A percentile compares a stretch with the other conserved stretches of the same genome.
Evolutionary conservation across 2,888 invertebrate species (phyloP).

Genomic region (Chrysomela aeneicollis): DNA sequence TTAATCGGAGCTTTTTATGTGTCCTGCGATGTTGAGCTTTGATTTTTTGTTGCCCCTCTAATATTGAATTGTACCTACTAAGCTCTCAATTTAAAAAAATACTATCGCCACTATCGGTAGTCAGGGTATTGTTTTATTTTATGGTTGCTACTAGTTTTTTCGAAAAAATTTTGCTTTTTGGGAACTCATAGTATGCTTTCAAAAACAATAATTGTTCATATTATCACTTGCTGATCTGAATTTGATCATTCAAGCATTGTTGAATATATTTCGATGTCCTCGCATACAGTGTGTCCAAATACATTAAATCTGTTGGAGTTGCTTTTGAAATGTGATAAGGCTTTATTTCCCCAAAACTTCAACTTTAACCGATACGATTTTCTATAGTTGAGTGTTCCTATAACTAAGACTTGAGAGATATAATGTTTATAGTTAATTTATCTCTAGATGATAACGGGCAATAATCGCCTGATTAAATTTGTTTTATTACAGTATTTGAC

Average conservation of each 20-base stretch:
- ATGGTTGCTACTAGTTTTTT: too few species aligned
- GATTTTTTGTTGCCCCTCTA: too few species aligned
- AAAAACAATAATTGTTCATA: too few species aligned
- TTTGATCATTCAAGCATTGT: too few species aligned
- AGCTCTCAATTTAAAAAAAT: neutral
- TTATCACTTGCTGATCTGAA: too few species aligned
- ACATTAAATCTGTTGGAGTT: too few species aligned
- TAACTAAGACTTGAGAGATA: constrained; percentile 33
- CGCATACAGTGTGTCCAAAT: too few species aligned
- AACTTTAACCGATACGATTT: neutral
- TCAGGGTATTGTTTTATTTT: constrained; percentile 26
- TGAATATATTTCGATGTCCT: too few species aligned
- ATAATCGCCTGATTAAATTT: constrained; percentile 27
- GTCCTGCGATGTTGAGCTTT: too few species aligned
- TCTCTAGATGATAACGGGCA: constrained; percentile 10
- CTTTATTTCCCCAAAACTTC: constrained; percentile 8
- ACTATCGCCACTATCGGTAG: constrained; percentile 17
- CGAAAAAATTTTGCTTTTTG: too few species aligned
- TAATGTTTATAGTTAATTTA: constrained; percentile 12
- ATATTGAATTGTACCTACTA: too few species aligned
- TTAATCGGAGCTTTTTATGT: constrained; percentile 24
- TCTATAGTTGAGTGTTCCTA: constrained; percentile 37
- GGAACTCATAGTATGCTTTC: too few species aligned
- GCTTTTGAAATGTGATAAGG: constrained; percentile 30
- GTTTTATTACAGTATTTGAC: constrained; percentile 44